These are phyloP conservation scores for Orthosia gracilis DNA, from an alignment of 2,888 invertebrate species.

Conservation along the genomic window DNA sequence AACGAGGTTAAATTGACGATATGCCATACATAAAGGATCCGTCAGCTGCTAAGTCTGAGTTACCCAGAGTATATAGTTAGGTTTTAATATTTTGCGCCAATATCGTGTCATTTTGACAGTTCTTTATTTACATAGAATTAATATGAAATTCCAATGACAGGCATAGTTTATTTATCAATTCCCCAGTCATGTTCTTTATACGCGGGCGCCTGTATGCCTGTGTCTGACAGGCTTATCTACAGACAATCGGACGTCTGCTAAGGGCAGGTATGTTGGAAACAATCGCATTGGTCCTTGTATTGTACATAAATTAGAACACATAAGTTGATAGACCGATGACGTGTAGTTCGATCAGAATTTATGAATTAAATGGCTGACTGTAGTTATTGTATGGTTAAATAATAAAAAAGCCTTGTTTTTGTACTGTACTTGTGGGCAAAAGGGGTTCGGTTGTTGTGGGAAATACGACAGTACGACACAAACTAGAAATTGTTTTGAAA, in stretches of 20 bases:
- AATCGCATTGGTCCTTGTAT: slow-evolving; percentile 26
- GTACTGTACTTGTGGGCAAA: neutral
- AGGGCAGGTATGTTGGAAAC: slow-evolving; percentile 54
- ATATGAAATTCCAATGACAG: neutral
- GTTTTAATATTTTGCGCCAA: neutral
- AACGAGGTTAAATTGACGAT: too few relatives aligned
- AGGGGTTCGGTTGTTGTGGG: neutral
- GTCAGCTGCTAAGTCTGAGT: too few relatives aligned
- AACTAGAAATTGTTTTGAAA: slow-evolving; percentile 2
- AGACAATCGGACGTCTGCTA: slow-evolving; percentile 52
- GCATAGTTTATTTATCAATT: slow-evolving; percentile 36
- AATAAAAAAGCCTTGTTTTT: neutral
- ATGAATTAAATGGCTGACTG: slow-evolving; percentile 26
- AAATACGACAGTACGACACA: neutral
- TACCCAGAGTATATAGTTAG: too few relatives aligned
- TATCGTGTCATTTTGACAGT: neutral
- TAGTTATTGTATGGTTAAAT: neutral
- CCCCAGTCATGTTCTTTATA: slow-evolving; percentile 15
- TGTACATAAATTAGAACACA: slow-evolving; percentile 46
- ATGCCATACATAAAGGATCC: too few relatives aligned
- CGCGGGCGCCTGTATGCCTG: slow-evolving; percentile 27
- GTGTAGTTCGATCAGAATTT: slow-evolving; percentile 33
- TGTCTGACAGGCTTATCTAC: slow-evolving; percentile 49
- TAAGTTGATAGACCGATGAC: slow-evolving; percentile 21
- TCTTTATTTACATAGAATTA: neutral